Percentiles rank a stretch among this genome's conserved stretches.
phyloP scores from a whole-genome alignment of 2,888 invertebrate genomes.

The Hypena proboscidalis region DNA sequence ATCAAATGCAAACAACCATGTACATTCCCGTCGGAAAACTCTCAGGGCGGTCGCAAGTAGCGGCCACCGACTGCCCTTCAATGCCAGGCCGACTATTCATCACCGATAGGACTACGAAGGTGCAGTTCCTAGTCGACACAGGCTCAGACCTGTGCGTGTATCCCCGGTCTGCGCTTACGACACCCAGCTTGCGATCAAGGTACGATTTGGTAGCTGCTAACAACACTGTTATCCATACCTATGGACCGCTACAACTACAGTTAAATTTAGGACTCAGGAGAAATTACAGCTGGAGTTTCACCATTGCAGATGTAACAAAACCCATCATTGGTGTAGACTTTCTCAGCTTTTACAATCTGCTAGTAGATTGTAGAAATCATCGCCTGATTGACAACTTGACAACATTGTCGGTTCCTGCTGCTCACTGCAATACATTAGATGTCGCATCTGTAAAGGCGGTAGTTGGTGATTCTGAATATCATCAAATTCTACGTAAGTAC shows the following conservation, averaged over 20 bases:
- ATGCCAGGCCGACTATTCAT: slow-evolving; percentile 22
- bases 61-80: slow-evolving; percentile 25
- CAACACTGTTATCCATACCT: slow-evolving; percentile 40
- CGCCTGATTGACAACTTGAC: slow-evolving; percentile 35
- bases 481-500: too few species aligned
- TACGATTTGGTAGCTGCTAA: slow-evolving; percentile 53
- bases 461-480: too few species aligned
- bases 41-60: slow-evolving; percentile 25
- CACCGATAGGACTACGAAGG: slow-evolving; percentile 17
- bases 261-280: slow-evolving; percentile 25
- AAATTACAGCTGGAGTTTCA: slow-evolving; percentile 50
- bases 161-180: slow-evolving; percentile 15
- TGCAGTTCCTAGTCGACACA: slow-evolving; percentile 21
- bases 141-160: slow-evolving; percentile 29
- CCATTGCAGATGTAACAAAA: slow-evolving; percentile 48
- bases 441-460: too few species aligned
- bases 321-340: slow-evolving; percentile 58
- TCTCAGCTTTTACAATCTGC: slow-evolving; percentile 43
- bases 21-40: slow-evolving; percentile 19
- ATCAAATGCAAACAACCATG: slow-evolving; percentile 10
- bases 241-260: slow-evolving; percentile 16
- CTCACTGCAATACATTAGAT: too few species aligned
- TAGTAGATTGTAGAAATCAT: too few species aligned
- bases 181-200: neutral
- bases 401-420: too few species aligned